Percentiles rank a stretch among this genome's conserved stretches.
phyloP scores from a whole-genome alignment of 2,797 vertebrate species.

The Pseudochaenichthys georgianus region DNA sequence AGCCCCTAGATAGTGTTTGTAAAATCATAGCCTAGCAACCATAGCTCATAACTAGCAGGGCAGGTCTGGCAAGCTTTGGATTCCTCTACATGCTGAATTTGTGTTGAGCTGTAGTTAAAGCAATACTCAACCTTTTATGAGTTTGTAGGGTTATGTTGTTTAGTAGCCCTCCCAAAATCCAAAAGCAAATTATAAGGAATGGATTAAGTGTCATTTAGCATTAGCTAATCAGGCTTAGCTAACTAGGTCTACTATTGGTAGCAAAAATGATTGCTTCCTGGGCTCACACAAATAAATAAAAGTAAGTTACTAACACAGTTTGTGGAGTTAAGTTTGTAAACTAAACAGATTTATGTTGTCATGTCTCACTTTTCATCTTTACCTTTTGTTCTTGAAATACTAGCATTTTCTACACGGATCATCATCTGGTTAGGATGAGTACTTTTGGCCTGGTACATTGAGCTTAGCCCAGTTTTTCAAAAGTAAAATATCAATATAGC shows the following conservation, averaged over 20 bases:
- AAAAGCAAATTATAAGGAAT: neutral
- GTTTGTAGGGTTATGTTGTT: neutral
- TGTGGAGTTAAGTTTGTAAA: too few species aligned
- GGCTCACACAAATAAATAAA: neutral
- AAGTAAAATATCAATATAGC: too few species aligned
- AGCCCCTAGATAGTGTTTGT: neutral
- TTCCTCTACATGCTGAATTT: constrained; percentile 20
- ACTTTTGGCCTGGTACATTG: neutral
- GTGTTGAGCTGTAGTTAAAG: neutral
- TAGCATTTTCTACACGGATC: neutral
- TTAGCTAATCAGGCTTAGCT: neutral
- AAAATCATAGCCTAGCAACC: neutral
- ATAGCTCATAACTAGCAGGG: neutral
- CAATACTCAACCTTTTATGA: neutral
- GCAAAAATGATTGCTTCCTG: too few species aligned
- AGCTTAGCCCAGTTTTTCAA: neutral
- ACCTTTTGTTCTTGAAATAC: neutral
- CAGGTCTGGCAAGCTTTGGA: constrained; percentile 58
- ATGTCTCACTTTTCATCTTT: neutral
- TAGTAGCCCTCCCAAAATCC: neutral
- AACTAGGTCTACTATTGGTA: neutral
- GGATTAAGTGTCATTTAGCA: neutral
- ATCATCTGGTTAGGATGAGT: neutral
- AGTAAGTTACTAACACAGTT: neutral
- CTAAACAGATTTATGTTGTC: neutral